These are phyloP conservation scores for Todus mexicanus DNA, from an alignment of 2,797 vertebrate species.

Conservation along the genomic window DNA sequence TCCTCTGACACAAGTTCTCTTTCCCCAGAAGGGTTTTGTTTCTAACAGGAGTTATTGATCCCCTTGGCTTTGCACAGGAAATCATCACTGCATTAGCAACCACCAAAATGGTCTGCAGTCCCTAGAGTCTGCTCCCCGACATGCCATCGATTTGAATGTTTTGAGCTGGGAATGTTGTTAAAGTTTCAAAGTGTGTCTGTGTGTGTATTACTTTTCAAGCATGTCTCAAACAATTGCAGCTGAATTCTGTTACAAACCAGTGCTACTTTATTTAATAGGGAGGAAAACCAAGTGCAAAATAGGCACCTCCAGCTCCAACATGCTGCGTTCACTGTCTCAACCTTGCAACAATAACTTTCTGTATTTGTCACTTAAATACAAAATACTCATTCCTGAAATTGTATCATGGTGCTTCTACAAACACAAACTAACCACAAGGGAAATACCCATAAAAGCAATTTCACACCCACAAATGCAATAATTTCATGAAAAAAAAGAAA, in stretches of 20 bases:
- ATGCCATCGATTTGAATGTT: background rate
- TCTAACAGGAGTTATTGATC: slow-evolving; percentile 36
- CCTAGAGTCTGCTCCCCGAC: background rate
- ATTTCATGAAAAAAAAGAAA: background rate
- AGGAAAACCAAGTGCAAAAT: background rate
- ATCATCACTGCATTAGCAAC: slow-evolving; percentile 30
- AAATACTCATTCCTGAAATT: background rate
- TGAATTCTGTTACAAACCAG: background rate
- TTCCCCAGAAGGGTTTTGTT: background rate
- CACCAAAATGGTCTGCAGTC: background rate
- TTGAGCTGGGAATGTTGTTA: background rate
- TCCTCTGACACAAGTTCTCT: slow-evolving; percentile 4
- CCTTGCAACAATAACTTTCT: background rate
- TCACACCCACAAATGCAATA: background rate
- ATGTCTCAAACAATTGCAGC: background rate
- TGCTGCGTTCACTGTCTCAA: background rate
- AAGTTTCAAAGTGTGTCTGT: background rate
- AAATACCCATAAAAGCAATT: background rate
- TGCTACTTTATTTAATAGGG: background rate
- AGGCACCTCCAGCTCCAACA: background rate
- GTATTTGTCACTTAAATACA: background rate
- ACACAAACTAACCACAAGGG: background rate
- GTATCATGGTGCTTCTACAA: background rate
- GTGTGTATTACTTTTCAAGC: background rate
- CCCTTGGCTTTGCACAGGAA: background rate